Conservation (phyloP, 2,113 vertebrate species). For the Syngnathus floridae region DNA sequence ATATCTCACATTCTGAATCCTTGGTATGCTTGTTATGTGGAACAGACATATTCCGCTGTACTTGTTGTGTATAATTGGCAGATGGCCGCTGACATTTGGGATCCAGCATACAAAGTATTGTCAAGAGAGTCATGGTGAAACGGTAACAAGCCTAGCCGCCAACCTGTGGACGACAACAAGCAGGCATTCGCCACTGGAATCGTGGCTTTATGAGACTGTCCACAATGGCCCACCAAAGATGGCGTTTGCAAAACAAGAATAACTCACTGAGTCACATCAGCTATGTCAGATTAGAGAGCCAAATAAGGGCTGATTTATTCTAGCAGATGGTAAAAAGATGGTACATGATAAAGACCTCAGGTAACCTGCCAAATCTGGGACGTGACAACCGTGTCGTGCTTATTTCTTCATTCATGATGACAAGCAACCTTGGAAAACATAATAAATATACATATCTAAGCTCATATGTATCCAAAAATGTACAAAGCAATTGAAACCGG, state of each 20-base stretch:
- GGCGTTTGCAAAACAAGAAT: constrained; percentile 14
- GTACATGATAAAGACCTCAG: neutral
- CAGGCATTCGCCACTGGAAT: constrained; percentile 34
- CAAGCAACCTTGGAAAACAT: neutral
- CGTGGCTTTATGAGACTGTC: constrained; percentile 20
- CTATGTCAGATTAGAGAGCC: constrained; percentile 26
- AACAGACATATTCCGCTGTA: constrained; percentile 54
- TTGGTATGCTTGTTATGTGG: constrained; percentile 32
- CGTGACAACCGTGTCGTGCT: neutral
- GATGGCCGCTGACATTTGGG: constrained; percentile 51
- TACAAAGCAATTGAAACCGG: neutral
- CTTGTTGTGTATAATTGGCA: constrained; percentile 45
- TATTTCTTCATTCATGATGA: neutral
- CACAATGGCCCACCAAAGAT: constrained; percentile 26
- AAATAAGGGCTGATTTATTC: constrained; percentile 16
- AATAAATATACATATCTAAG: neutral
- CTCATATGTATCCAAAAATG: neutral
- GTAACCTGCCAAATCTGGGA: neutral
- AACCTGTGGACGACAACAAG: constrained; percentile 41
- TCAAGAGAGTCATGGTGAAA: constrained; percentile 28
- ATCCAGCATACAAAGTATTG: constrained; percentile 47
- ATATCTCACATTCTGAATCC: constrained; percentile 27
- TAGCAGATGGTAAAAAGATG: neutral
- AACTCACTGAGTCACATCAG: constrained; percentile 26
- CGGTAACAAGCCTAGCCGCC: constrained; percentile 47